Conservation (phyloP, 2,797 vertebrate genomes). For the Fringilla coelebs region DNA sequence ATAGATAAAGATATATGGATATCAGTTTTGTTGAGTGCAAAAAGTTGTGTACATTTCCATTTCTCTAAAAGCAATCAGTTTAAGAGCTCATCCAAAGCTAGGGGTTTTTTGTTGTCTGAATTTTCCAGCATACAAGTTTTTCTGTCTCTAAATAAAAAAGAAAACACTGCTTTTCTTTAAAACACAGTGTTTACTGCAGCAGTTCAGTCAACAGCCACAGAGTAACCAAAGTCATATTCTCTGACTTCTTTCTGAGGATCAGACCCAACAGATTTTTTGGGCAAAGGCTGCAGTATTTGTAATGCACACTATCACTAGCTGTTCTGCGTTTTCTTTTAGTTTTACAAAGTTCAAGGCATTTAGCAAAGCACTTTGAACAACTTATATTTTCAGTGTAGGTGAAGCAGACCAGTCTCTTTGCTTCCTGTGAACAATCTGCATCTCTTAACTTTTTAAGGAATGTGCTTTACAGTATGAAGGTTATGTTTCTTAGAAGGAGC, state of each 20-base stretch:
- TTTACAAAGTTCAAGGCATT: background rate
- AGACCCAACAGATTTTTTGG: background rate
- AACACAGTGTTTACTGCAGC: background rate
- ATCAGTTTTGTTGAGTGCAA: background rate
- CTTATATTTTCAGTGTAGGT: background rate
- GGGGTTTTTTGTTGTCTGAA: background rate
- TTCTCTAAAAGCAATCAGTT: background rate
- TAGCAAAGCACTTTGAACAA: background rate
- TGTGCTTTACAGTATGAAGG: background rate
- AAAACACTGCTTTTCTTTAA: background rate
- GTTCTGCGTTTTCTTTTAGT: background rate
- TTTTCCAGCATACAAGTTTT: background rate
- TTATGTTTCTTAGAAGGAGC: background rate
- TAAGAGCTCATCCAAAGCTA: background rate
- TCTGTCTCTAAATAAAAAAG: background rate
- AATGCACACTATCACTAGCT: background rate
- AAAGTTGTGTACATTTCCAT: background rate
- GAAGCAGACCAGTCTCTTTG: background rate
- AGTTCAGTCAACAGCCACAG: background rate
- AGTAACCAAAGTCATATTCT: background rate
- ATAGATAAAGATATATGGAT: background rate
- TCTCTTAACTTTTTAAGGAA: background rate
- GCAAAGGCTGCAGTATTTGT: background rate
- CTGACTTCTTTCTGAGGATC: background rate
- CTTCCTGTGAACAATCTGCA: background rate